Percentiles rank a stretch among this genome's conserved stretches.
These are phyloP conservation scores for Oenanthe melanoleuca DNA, from an alignment of 2,113 vertebrate species.

Conservation along the genomic window DNA sequence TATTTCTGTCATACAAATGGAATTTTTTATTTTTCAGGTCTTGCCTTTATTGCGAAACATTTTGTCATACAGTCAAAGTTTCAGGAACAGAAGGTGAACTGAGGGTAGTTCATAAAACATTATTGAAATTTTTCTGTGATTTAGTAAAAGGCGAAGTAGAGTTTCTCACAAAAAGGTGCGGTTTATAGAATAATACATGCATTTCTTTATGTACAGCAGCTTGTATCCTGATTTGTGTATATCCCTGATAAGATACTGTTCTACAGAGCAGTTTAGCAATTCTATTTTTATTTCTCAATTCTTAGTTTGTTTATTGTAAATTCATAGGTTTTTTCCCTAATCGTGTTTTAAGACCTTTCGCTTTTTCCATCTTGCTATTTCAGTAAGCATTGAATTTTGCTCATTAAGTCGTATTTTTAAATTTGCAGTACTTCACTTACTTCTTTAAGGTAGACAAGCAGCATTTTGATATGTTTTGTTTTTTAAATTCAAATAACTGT, in stretches of 20 bases:
- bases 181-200: background rate
- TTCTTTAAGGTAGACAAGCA: background rate
- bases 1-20: background rate
- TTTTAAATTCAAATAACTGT: background rate
- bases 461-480: background rate
- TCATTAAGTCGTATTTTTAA: background rate
- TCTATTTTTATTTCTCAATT: background rate
- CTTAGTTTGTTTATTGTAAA: background rate
- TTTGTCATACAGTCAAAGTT: slow-evolving; percentile 83
- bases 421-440: background rate
- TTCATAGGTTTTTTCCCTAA: background rate
- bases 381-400: background rate
- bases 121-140: slow-evolving; percentile 85
- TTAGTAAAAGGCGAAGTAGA: slow-evolving; percentile 87
- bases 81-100: slow-evolving; percentile 73
- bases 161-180: slow-evolving; percentile 80
- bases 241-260: background rate
- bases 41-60: slow-evolving; percentile 71
- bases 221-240: background rate
- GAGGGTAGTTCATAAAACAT: slow-evolving; percentile 76
- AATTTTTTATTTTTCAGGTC: slow-evolving; percentile 70
- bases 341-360: background rate
- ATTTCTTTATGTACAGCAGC: background rate
- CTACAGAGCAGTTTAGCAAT: background rate
- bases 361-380: background rate